Percentiles rank a stretch among this genome's conserved stretches.
Evolutionary conservation across 2,113 vertebrate species (phyloP).

Genomic region (Paraplagusia blochii): DNA sequence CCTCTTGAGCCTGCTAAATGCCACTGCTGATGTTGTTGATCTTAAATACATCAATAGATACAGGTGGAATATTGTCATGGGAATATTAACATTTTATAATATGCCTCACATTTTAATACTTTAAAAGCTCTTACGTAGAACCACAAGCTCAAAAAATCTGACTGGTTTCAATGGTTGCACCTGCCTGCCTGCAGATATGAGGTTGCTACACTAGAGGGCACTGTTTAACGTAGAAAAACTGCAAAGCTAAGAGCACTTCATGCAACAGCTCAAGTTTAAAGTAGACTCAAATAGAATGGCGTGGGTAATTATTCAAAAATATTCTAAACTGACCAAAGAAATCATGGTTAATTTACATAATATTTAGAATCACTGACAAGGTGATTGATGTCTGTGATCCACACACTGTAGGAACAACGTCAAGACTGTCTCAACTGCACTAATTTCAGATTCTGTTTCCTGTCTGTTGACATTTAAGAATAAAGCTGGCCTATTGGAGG

Average conservation of each 20-base stretch:
- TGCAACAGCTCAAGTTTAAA: not conserved
- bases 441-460: slow-evolving; percentile 18
- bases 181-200: slow-evolving; percentile 26
- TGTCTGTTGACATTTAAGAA: slow-evolving; percentile 32
- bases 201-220: slow-evolving; percentile 59
- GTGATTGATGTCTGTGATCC: not conserved
- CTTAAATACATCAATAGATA: too few species aligned
- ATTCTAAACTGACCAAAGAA: not conserved
- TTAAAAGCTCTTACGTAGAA: too few species aligned
- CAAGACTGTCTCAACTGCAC: not conserved
- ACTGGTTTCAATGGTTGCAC: not conserved
- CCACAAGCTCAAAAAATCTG: too few species aligned
- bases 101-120: too few species aligned
- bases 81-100: too few species aligned
- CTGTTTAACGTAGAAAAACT: slow-evolving; percentile 18
- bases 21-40: too few species aligned
- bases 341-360: not conserved
- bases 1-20: too few species aligned
- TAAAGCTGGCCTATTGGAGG: slow-evolving; percentile 25
- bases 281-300: not conserved
- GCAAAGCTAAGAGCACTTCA: not conserved
- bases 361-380: not conserved
- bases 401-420: not conserved
- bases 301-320: not conserved
- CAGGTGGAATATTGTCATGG: too few species aligned